These are phyloP conservation scores for Carcharodon carcharias DNA, from an alignment of 2,797 vertebrate genomes.

Conservation along the genomic window DNA sequence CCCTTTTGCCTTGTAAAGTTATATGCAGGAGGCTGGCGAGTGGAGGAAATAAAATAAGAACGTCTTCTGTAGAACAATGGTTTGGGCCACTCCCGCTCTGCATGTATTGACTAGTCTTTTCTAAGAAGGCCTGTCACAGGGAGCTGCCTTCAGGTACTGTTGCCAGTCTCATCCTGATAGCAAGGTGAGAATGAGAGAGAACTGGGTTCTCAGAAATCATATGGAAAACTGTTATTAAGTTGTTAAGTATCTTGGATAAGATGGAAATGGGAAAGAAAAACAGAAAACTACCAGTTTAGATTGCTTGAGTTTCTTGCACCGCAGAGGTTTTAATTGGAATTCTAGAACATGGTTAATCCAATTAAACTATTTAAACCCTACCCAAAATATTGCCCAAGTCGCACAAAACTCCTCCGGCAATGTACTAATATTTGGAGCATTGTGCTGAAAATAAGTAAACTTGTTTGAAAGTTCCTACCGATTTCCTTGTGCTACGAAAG, in stretches of 20 bases:
- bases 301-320: background rate
- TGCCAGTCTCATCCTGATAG: background rate
- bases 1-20: background rate
- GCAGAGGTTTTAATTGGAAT: background rate
- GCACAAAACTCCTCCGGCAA: background rate
- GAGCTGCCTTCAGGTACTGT: background rate
- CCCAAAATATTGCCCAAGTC: background rate
- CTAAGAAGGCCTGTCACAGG: background rate
- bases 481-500: background rate
- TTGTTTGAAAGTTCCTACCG: background rate
- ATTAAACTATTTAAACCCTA: conserved; percentile 2
- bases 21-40: background rate
- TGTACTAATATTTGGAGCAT: background rate
- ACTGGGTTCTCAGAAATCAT: background rate
- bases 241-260: background rate
- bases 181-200: background rate
- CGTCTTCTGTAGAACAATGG: background rate
- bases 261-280: background rate
- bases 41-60: background rate
- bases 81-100: background rate
- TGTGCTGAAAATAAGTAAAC: background rate
- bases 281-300: background rate
- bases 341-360: background rate
- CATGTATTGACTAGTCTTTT: background rate
- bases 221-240: background rate